Evolutionary conservation across 2,888 invertebrate species (phyloP).

Genomic region (Lottia scabra): DNA sequence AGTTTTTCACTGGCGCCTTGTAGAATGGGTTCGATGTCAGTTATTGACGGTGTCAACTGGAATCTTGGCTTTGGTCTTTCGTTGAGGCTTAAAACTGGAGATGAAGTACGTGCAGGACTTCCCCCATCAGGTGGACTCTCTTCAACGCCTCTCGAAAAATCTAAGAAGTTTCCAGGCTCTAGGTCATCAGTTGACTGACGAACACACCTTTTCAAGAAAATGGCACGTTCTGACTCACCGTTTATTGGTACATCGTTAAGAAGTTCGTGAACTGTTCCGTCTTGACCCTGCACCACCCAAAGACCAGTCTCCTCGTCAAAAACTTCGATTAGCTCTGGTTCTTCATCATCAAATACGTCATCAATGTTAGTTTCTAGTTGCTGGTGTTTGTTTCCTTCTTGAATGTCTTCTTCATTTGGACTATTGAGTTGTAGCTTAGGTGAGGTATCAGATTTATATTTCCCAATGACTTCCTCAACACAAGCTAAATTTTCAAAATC

Average conservation of each 20-base stretch:
- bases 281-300: background rate
- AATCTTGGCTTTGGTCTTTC: background rate
- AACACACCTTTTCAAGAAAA: background rate
- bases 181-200: background rate
- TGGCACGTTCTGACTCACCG: background rate
- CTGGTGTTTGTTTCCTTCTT: background rate
- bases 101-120: background rate
- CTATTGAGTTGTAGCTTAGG: background rate
- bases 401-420: background rate
- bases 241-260: background rate
- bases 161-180: background rate
- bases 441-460: background rate
- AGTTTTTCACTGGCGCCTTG: background rate
- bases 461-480: background rate
- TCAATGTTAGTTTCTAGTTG: background rate
- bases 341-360: background rate
- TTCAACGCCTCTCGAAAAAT: background rate
- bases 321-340: background rate
- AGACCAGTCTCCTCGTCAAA: background rate
- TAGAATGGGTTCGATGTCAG: background rate
- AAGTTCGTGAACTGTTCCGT: background rate
- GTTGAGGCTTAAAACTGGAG: background rate
- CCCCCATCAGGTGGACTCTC: background rate
- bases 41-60: background rate
- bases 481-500: constrained; percentile 1